These are phyloP conservation scores for Hirundichthys speculiger DNA, from an alignment of 2,113 vertebrate species.

Conservation along the genomic window DNA sequence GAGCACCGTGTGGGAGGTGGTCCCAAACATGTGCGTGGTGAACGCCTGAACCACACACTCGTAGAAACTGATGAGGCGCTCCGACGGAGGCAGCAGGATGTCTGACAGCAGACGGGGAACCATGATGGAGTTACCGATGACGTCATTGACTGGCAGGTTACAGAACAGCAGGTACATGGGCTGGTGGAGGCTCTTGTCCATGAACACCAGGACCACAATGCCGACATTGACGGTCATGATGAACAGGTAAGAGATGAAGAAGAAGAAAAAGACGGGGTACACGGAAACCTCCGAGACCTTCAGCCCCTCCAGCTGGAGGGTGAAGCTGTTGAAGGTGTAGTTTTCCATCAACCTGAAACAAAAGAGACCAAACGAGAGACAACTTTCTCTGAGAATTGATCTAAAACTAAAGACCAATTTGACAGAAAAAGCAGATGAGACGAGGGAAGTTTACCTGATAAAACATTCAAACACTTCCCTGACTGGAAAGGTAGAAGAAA, in stretches of 20 bases:
- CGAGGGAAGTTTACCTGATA: background rate
- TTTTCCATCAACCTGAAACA: constrained; percentile 5
- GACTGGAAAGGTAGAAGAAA: too few species aligned
- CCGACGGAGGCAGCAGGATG: background rate
- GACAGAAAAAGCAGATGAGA: too few species aligned
- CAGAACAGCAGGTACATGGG: constrained; percentile 16
- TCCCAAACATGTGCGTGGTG: background rate
- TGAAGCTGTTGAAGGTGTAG: constrained; percentile 8
- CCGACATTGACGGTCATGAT: background rate
- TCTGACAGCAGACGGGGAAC: constrained; percentile 1
- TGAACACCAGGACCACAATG: background rate
- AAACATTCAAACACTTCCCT: background rate
- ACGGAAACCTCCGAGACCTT: background rate
- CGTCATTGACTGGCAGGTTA: constrained; percentile 3
- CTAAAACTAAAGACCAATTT: background rate
- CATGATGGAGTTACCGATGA: background rate
- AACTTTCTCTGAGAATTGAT: background rate
- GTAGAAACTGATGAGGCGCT: constrained; percentile 9
- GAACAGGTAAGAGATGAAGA: background rate
- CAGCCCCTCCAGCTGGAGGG: constrained; percentile 6
- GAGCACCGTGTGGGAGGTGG: background rate
- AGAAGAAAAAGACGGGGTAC: background rate
- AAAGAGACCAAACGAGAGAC: background rate
- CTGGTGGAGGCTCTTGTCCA: constrained; percentile 10
- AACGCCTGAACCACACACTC: constrained; percentile 13